Percentiles rank a stretch among this genome's conserved stretches.
phyloP scores from a whole-genome alignment of 2,888 invertebrate species.

The Pogonocherus hispidulus region DNA sequence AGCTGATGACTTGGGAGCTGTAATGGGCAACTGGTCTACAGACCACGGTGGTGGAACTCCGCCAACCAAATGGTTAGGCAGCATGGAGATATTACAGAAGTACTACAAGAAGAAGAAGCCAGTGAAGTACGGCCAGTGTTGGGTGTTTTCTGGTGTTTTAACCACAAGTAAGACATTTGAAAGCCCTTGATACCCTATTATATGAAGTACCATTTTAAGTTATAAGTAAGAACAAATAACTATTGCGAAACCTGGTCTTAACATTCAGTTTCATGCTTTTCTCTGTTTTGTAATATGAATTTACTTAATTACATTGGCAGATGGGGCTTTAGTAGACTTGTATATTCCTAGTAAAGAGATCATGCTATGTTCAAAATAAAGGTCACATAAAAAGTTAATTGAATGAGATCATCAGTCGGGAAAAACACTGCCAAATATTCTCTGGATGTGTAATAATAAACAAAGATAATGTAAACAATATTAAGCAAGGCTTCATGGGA shows the following conservation, averaged over 20 bases:
- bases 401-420: not conserved
- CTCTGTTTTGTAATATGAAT: too few species aligned
- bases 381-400: not conserved
- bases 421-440: not conserved
- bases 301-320: not conserved
- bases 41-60: constrained; percentile 88
- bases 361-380: not conserved
- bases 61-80: constrained; percentile 93
- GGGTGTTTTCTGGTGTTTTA: constrained; percentile 93
- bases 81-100: constrained; percentile 86
- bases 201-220: too few species aligned
- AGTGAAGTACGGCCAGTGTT: constrained; percentile 95
- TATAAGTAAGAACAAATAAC: too few species aligned
- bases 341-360: not conserved
- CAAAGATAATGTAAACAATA: not conserved
- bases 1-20: constrained; percentile 89
- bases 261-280: too few species aligned
- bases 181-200: too few species aligned
- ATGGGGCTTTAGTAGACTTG: not conserved
- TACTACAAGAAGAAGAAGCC: constrained; percentile 87
- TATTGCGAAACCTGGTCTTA: too few species aligned
- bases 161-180: constrained; percentile 86
- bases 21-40: constrained; percentile 91
- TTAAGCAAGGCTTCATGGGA: not conserved
- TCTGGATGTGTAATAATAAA: not conserved